Conservation (phyloP, 2,888 invertebrate species). For the Sesamia inferens region DNA sequence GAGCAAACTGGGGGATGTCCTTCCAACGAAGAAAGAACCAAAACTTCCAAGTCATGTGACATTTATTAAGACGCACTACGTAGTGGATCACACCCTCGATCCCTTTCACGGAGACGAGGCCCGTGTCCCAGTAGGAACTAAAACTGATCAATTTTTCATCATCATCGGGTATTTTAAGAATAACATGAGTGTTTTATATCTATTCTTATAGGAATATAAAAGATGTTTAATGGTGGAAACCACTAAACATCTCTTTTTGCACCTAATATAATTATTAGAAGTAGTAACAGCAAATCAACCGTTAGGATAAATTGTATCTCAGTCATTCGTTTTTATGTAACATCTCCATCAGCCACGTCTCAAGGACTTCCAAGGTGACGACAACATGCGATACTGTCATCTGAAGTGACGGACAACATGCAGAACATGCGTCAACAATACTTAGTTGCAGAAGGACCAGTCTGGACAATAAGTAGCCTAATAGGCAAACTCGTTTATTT, state of each 20-base stretch:
- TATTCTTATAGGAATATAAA: not conserved
- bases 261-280: not conserved
- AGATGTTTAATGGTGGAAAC: no score
- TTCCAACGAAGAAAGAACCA: no score
- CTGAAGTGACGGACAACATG: conserved; percentile 20
- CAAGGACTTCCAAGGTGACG: conserved; percentile 32
- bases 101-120: no score
- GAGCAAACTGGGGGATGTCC: no score
- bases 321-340: conserved; percentile 40
- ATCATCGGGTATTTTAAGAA: not conserved
- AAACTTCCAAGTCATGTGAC: no score
- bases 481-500: not conserved
- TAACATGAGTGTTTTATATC: not conserved
- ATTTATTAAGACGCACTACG: no score
- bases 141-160: not conserved
- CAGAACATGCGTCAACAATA: conserved; percentile 3
- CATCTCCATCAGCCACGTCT: conserved; percentile 33
- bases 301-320: conserved; percentile 14
- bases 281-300: conserved; percentile 22
- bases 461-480: no score
- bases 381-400: conserved; percentile 41
- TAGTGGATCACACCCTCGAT: no score
- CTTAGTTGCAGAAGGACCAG: not conserved
- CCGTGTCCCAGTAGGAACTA: not conserved
- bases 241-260: conserved; percentile 7